Evolutionary conservation across 1,140 invertebrate genomes (phyloP).

Genomic region (Plectrocnemia conspersa): DNA sequence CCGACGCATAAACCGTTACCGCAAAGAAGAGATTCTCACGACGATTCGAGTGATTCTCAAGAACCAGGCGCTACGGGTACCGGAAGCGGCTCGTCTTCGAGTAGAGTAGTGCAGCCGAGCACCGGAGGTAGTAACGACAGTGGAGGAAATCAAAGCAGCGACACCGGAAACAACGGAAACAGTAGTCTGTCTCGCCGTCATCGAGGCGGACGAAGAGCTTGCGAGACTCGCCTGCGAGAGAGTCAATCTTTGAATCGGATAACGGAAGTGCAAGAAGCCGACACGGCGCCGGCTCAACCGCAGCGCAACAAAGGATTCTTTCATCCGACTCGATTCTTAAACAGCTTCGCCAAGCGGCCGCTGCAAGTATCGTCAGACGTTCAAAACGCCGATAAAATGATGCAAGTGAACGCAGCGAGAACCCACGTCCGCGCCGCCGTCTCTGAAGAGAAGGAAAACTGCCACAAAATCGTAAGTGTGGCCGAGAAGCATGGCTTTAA

Average conservation of each 20-base stretch:
- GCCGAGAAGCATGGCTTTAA: slow-evolving; percentile 48
- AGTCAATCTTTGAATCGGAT: slow-evolving; percentile 78
- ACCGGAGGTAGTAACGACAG: slow-evolving; percentile 31
- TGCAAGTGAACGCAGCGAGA: slow-evolving; percentile 15
- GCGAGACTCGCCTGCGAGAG: slow-evolving; percentile 67
- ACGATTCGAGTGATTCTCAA: slow-evolving; percentile 72
- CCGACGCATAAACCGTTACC: slow-evolving; percentile 54
- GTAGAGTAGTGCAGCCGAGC: slow-evolving; percentile 24
- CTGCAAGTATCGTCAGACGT: slow-evolving; percentile 37
- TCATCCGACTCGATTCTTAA: slow-evolving; percentile 26
- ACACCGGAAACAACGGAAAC: slow-evolving; percentile 39
- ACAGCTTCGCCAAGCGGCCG: slow-evolving; percentile 39
- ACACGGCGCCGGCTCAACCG: slow-evolving; percentile 30
- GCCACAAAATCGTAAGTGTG: slow-evolving; percentile 43
- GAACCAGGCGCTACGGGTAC: slow-evolving; percentile 57
- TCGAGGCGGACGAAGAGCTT: slow-evolving; percentile 54
- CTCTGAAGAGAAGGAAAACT: slow-evolving; percentile 44
- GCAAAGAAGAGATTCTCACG: slow-evolving; percentile 66
- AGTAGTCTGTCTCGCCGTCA: slow-evolving; percentile 42
- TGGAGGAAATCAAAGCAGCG: slow-evolving; percentile 38
- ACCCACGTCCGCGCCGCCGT: slow-evolving; percentile 35
- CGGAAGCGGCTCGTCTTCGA: slow-evolving; percentile 43
- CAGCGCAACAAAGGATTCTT: slow-evolving; percentile 29
- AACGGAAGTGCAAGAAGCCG: slow-evolving; percentile 68
- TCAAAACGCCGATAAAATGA: slow-evolving; percentile 33